These are phyloP conservation scores for Eulithis prunata DNA, from an alignment of 2,888 invertebrate species.

Conservation along the genomic window DNA sequence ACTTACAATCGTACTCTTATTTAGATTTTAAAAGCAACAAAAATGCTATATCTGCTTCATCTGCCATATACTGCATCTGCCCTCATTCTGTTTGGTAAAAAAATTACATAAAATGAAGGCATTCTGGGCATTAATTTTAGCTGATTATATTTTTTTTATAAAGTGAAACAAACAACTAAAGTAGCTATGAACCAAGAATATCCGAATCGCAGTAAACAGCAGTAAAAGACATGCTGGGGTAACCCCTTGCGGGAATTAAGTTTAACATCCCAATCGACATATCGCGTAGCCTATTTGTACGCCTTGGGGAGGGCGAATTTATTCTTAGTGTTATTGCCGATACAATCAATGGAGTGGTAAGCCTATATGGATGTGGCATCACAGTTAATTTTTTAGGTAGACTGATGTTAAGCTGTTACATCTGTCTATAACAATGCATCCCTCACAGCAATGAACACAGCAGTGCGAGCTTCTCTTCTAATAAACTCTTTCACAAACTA, in stretches of 20 bases:
- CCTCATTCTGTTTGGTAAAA: no score
- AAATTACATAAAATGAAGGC: no score
- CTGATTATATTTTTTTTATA: background rate
- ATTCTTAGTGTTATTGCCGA: constrained; percentile 63
- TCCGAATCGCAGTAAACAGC: constrained; percentile 72
- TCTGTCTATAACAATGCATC: no score
- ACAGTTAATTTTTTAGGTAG: no score
- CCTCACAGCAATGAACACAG: no score
- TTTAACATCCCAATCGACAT: constrained; percentile 82
- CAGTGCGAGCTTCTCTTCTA: no score
- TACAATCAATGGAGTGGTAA: constrained; percentile 24
- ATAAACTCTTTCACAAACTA: no score
- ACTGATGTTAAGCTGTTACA: no score
- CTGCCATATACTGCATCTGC: no score
- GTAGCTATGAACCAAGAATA: constrained; percentile 17
- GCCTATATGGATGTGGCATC: constrained; percentile 40
- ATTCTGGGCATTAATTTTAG: background rate
- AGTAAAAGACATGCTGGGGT: constrained; percentile 71
- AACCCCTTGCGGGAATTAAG: constrained; percentile 79
- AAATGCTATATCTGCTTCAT: no score
- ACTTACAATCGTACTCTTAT: no score
- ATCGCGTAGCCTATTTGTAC: constrained; percentile 75
- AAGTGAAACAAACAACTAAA: constrained; percentile 13
- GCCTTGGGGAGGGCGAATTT: constrained; percentile 54
- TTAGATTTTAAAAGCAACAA: background rate